A percentile compares a stretch with the other conserved stretches of the same genome.
Evolutionary conservation across 1,140 invertebrate species (phyloP).

Genomic region (Glossosoma conforme): DNA sequence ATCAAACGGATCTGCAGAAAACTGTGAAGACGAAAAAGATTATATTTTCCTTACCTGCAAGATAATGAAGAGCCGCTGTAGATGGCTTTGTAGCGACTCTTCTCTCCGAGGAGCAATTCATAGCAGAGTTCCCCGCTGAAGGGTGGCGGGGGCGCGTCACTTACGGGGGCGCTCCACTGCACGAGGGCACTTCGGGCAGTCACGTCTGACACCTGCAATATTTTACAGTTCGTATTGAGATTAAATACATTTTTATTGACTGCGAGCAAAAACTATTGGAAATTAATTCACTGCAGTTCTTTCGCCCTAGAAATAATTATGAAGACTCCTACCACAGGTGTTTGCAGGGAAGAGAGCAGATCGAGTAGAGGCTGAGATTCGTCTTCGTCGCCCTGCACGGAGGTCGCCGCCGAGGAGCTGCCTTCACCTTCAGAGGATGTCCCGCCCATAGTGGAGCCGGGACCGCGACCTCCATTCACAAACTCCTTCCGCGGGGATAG

Average conservation of each 20-base stretch:
- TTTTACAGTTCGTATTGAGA: slow-evolving; percentile 5
- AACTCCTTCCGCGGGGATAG: slow-evolving; percentile 55
- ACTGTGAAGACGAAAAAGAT: too few relatives aligned
- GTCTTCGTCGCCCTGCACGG: slow-evolving; percentile 66
- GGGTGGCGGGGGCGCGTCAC: slow-evolving; percentile 47
- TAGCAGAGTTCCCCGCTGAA: slow-evolving; percentile 61
- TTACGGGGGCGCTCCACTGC: slow-evolving; percentile 66
- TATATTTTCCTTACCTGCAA: slow-evolving; percentile 54
- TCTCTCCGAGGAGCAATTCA: slow-evolving; percentile 72
- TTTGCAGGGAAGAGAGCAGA: slow-evolving; percentile 66
- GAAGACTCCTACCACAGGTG: slow-evolving; percentile 56
- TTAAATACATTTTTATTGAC: background rate
- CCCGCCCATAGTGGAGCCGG: slow-evolving; percentile 58
- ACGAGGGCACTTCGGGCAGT: slow-evolving; percentile 73
- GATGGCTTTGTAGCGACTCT: slow-evolving; percentile 74
- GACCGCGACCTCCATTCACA: slow-evolving; percentile 44
- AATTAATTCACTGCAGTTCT: background rate
- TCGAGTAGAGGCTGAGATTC: slow-evolving; percentile 59
- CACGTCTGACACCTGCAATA: slow-evolving; percentile 67
- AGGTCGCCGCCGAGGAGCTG: slow-evolving; percentile 54
- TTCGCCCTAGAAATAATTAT: background rate
- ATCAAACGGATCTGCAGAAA: background rate
- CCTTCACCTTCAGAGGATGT: slow-evolving; percentile 66
- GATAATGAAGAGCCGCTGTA: slow-evolving; percentile 68
- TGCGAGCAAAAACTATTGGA: background rate